phyloP scores from a whole-genome alignment of 2,113 vertebrate genomes.

The Pedetes capensis region DNA sequence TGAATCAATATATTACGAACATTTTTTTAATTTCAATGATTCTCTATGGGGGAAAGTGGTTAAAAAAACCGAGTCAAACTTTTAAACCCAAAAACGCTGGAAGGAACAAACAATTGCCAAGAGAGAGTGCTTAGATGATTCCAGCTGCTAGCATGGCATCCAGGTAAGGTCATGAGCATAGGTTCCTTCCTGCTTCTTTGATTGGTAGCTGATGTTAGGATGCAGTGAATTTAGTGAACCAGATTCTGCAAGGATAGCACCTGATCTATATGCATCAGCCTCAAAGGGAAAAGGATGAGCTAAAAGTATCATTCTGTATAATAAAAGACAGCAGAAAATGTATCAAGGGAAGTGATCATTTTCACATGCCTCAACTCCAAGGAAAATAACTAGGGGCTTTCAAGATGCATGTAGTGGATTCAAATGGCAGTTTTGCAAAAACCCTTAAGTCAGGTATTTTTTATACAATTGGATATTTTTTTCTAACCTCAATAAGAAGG shows the following conservation, averaged over 20 bases:
- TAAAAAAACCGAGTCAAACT: not conserved
- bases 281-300: not conserved
- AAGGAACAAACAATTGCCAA: not conserved
- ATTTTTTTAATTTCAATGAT: not conserved
- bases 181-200: not conserved
- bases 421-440: not conserved
- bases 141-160: not conserved
- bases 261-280: not conserved
- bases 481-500: not conserved
- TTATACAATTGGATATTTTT: not conserved
- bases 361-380: not conserved
- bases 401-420: not conserved
- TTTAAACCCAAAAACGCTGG: no score
- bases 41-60: not conserved
- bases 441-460: not conserved
- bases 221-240: accelerated
- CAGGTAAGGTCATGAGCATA: not conserved
- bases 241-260: not conserved
- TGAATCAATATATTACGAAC: not conserved
- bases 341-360: not conserved
- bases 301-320: not conserved
- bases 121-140: not conserved
- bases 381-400: not conserved
- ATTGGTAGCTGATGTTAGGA: not conserved
- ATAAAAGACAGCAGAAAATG: not conserved